Evolutionary conservation across 2,888 invertebrate genomes (phyloP).

Genomic region (Empis livida): DNA sequence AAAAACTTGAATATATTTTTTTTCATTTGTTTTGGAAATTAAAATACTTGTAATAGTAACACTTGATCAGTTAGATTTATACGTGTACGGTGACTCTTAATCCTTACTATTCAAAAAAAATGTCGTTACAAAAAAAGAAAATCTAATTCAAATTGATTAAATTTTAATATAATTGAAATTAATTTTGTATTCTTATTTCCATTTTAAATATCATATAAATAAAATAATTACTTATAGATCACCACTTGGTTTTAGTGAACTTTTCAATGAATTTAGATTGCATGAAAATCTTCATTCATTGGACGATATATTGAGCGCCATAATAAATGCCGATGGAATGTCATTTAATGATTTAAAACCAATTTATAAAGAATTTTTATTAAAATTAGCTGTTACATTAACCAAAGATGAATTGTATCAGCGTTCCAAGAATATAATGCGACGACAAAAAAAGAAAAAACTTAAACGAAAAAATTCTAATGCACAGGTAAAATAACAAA

Average conservation of each 20-base stretch:
- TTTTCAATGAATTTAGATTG: conserved; percentile 75
- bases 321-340: conserved; percentile 86
- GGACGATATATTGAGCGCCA: conserved; percentile 76
- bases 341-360: conserved; percentile 86
- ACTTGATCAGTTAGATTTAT: too few species aligned
- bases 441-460: conserved; percentile 62
- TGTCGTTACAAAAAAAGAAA: too few species aligned
- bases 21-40: neutral
- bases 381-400: conserved; percentile 74
- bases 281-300: conserved; percentile 80
- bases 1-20: neutral
- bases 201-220: too few species aligned
- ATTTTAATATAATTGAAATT: too few species aligned
- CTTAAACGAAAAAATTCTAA: conserved; percentile 42
- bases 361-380: conserved; percentile 77
- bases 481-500: conserved; percentile 30
- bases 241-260: conserved; percentile 72
- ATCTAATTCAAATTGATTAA: too few species aligned
- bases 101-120: too few species aligned
- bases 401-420: conserved; percentile 88
- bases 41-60: too few species aligned
- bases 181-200: too few species aligned
- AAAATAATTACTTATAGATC: conserved; percentile 42
- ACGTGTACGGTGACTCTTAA: too few species aligned
- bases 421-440: conserved; percentile 80